Conservation (phyloP, 1,140 invertebrate genomes). For the Tetragnatha versicolor region DNA sequence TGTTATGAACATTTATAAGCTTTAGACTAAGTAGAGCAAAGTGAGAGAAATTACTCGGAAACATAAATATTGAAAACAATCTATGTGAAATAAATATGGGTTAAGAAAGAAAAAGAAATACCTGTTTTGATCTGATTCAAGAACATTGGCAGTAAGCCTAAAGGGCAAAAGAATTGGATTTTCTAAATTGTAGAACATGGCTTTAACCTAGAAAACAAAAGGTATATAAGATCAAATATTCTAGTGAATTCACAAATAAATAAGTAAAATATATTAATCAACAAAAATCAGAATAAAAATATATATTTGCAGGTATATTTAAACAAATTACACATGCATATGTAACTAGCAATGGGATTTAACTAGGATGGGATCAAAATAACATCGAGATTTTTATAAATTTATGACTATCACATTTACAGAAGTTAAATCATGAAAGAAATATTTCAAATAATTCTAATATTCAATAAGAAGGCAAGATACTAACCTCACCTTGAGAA, state of each 20-base stretch:
- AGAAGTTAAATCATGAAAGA: background rate
- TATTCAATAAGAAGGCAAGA: background rate
- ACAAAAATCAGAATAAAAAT: too few species aligned
- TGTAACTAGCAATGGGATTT: background rate
- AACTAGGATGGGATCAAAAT: background rate
- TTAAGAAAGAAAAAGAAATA: too few species aligned
- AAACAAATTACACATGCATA: background rate
- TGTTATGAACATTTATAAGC: too few species aligned
- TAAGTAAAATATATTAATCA: background rate
- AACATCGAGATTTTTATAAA: background rate
- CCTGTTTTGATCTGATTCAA: constrained; percentile 17
- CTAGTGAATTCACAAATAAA: background rate
- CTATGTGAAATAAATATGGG: too few species aligned
- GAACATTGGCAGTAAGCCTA: constrained; percentile 2
- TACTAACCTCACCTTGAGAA: constrained; percentile 30
- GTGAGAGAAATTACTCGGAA: too few species aligned
- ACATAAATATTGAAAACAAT: too few species aligned
- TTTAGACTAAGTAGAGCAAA: too few species aligned
- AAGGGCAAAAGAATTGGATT: constrained; percentile 48
- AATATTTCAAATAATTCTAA: background rate
- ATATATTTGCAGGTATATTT: too few species aligned
- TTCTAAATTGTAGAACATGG: constrained; percentile 59
- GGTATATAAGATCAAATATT: background rate
- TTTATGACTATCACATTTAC: background rate
- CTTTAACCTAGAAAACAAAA: constrained; percentile 58